phyloP scores from a whole-genome alignment of 2,888 invertebrate genomes.

The Hypomecis punctinalis region DNA sequence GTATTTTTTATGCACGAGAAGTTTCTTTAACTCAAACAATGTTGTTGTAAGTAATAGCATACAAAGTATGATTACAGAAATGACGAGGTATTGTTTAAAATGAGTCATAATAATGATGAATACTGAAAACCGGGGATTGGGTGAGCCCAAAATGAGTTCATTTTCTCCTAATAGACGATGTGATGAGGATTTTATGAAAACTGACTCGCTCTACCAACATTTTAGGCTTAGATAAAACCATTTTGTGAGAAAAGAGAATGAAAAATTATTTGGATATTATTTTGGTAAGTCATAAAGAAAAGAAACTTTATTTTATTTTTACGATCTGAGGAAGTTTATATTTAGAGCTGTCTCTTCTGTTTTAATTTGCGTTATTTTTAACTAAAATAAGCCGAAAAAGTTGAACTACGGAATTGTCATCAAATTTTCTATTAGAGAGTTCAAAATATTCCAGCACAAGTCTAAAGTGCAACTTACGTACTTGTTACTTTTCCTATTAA shows the following conservation, averaged over 20 bases:
- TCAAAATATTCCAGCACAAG: no score
- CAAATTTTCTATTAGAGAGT: no score
- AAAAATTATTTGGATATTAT: background rate
- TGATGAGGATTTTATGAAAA: constrained; percentile 13
- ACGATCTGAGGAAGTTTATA: no score
- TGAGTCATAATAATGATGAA: constrained; percentile 24
- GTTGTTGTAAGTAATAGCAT: background rate
- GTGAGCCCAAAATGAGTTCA: constrained; percentile 27
- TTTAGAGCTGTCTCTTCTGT: no score
- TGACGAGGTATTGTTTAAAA: constrained; percentile 25
- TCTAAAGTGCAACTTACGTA: no score
- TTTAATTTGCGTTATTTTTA: no score
- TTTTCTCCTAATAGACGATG: constrained; percentile 20
- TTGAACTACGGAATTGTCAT: no score
- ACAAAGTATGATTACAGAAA: background rate
- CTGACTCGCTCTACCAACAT: background rate
- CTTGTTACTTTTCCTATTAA: no score
- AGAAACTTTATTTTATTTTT: no score
- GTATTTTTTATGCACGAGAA: no score
- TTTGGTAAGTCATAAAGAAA: background rate
- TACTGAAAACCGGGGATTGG: constrained; percentile 9
- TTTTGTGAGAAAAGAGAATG: background rate
- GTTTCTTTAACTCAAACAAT: background rate
- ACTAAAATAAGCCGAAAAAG: no score
- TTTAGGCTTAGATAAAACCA: background rate